These are phyloP conservation scores for Eumeta japonica DNA, from an alignment of 1,140 invertebrate species.

Conservation along the genomic window DNA sequence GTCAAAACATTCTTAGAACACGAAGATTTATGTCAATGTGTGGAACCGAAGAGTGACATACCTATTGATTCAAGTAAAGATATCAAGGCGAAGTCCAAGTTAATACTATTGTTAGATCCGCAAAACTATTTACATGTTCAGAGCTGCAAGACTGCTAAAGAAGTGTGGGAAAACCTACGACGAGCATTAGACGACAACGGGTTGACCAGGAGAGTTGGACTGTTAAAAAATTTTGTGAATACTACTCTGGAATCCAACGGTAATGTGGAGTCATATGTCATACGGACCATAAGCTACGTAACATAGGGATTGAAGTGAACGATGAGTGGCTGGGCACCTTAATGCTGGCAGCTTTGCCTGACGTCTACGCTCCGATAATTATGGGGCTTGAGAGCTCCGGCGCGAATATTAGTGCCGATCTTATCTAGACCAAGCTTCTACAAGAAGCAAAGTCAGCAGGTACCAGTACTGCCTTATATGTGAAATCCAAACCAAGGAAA, in stretches of 20 bases:
- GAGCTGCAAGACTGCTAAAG: slow-evolving; percentile 15
- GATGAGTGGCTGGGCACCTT: slow-evolving; percentile 1
- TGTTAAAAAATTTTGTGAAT: slow-evolving; percentile 1
- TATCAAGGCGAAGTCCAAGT: slow-evolving; percentile 12
- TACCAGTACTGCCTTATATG: slow-evolving; percentile 6
- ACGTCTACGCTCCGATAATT: neutral
- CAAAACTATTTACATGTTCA: slow-evolving; percentile 12
- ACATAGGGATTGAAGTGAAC: neutral
- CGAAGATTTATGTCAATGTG: slow-evolving; percentile 22
- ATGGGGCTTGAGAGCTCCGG: slow-evolving; percentile 6
- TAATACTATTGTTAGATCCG: no score
- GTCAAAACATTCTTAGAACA: slow-evolving; percentile 27
- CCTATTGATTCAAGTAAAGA: slow-evolving; percentile 6
- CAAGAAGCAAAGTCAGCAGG: no score
- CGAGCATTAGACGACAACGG: slow-evolving; percentile 5
- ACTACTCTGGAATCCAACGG: slow-evolving; percentile 3
- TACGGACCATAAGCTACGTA: neutral
- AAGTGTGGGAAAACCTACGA: slow-evolving; percentile 17
- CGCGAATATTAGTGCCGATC: slow-evolving; percentile 3
- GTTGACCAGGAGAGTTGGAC: neutral
- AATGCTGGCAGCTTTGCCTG: neutral
- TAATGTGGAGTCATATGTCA: neutral
- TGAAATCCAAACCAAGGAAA: slow-evolving; percentile 8
- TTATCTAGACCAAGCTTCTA: slow-evolving; percentile 1
- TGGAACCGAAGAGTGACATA: slow-evolving; percentile 7